Evolutionary conservation across 2,113 vertebrate genomes (phyloP).

Genomic region (Fregetta grallaria): DNA sequence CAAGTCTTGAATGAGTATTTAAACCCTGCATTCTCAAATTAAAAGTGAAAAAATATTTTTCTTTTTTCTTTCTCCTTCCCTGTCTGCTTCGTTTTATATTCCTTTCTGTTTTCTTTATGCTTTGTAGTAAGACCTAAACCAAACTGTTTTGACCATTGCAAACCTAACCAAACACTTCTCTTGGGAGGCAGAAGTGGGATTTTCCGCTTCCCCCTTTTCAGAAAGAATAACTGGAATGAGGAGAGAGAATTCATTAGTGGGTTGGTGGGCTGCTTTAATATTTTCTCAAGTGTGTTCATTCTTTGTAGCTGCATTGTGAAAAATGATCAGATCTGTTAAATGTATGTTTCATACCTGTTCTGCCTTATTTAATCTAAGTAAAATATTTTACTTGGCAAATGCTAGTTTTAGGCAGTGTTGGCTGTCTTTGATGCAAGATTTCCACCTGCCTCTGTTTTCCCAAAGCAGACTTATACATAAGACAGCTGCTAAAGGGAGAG

Average conservation of each 20-base stretch:
- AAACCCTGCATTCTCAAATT: not conserved
- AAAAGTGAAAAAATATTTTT: not conserved
- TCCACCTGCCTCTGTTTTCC: not conserved
- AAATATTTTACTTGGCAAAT: not conserved
- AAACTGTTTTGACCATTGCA: not conserved
- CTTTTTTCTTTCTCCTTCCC: not conserved
- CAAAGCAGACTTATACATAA: not conserved
- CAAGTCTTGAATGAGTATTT: not conserved
- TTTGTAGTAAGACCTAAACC: not conserved
- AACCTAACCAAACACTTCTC: not conserved
- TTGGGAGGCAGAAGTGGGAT: not conserved
- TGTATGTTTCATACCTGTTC: not conserved
- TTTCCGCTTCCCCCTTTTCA: not conserved
- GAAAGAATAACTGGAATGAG: not conserved
- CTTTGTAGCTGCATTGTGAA: not conserved
- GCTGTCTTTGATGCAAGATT: not conserved
- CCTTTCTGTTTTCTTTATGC: not conserved
- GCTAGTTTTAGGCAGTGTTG: not conserved
- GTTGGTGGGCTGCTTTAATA: not conserved
- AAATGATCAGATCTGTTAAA: not conserved
- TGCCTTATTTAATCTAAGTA: not conserved
- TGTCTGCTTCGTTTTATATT: not conserved
- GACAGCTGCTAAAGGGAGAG: conserved; percentile 8
- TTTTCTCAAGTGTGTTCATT: not conserved
- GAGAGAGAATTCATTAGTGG: not conserved